phyloP scores from a whole-genome alignment of 2,797 vertebrate species.

The Sebastes cheni region DNA sequence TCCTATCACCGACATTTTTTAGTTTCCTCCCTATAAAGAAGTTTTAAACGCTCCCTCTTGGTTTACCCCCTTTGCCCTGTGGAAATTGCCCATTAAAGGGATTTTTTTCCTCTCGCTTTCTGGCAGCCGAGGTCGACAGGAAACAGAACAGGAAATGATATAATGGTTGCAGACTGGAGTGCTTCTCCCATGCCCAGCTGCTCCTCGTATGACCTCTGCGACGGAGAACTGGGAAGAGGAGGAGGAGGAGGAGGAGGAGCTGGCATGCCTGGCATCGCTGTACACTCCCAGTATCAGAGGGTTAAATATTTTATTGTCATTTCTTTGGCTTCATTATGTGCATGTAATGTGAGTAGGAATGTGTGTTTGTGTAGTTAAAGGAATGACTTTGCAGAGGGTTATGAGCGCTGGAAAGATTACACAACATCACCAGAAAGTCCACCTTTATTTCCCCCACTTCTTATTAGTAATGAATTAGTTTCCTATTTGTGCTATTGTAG shows the following conservation, averaged over 20 bases:
- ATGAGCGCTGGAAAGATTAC: neutral
- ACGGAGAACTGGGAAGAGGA: conserved; percentile 48
- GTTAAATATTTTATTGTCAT: conserved; percentile 7
- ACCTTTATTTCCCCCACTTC: neutral
- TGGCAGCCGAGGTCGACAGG: conserved; percentile 80
- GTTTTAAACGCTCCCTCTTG: conserved; percentile 64
- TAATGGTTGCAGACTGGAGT: conserved; percentile 77
- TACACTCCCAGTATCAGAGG: conserved; percentile 3
- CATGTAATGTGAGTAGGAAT: neutral
- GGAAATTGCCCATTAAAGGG: conserved; percentile 83
- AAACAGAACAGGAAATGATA: conserved; percentile 88
- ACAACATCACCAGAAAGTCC: no score
- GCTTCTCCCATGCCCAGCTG: conserved; percentile 82
- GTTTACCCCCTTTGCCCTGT: conserved; percentile 70
- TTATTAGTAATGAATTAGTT: neutral
- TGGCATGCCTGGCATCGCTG: conserved; percentile 47
- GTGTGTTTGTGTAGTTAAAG: neutral
- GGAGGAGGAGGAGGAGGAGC: conserved; percentile 25
- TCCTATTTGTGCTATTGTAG: accelerated
- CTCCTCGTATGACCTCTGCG: conserved; percentile 77
- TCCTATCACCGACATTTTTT: neutral
- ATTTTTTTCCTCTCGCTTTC: conserved; percentile 62
- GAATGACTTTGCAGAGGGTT: neutral
- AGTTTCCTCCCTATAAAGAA: conserved; percentile 42
- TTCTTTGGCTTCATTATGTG: neutral